A percentile compares a stretch with the other conserved stretches of the same genome.
These are phyloP conservation scores for Trachelus stipa DNA, from an alignment of 2,888 invertebrate genomes.

Conservation along the genomic window DNA sequence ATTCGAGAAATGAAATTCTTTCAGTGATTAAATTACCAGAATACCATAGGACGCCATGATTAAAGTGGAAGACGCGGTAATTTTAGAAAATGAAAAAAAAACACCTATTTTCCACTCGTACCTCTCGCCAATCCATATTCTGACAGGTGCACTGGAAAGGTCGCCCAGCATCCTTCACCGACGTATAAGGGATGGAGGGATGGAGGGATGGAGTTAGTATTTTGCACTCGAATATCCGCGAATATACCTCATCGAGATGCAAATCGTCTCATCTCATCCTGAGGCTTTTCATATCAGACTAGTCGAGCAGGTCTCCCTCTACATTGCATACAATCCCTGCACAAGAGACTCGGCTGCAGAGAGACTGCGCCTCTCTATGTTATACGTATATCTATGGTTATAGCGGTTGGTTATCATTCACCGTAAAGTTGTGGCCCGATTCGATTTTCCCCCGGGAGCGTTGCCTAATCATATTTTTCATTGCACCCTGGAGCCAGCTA, in stretches of 20 bases:
- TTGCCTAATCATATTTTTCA: slow-evolving; percentile 21
- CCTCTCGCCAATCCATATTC: neutral
- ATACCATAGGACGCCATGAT: neutral
- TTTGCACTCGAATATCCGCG: slow-evolving; percentile 3
- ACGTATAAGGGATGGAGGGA: neutral
- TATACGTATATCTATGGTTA: neutral
- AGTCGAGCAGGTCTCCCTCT: neutral
- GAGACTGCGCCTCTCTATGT: neutral
- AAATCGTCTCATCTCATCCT: slow-evolving; percentile 21
- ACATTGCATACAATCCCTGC: neutral
- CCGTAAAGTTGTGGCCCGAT: slow-evolving; percentile 9
- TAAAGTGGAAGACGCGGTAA: too few species aligned
- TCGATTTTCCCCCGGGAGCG: slow-evolving; percentile 9
- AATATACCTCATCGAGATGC: slow-evolving; percentile 26
- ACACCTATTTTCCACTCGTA: too few species aligned
- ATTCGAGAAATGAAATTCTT: neutral
- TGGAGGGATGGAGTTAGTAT: neutral
- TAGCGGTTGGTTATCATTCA: neutral
- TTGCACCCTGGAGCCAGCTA: neutral
- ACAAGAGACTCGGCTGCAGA: neutral
- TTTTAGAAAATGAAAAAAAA: neutral
- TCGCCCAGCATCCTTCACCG: neutral
- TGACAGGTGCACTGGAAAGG: neutral
- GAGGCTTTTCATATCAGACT: slow-evolving; percentile 24
- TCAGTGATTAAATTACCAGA: neutral